Conservation (phyloP, 2,888 invertebrate genomes). For the Drosophila subsilvestris region DNA sequence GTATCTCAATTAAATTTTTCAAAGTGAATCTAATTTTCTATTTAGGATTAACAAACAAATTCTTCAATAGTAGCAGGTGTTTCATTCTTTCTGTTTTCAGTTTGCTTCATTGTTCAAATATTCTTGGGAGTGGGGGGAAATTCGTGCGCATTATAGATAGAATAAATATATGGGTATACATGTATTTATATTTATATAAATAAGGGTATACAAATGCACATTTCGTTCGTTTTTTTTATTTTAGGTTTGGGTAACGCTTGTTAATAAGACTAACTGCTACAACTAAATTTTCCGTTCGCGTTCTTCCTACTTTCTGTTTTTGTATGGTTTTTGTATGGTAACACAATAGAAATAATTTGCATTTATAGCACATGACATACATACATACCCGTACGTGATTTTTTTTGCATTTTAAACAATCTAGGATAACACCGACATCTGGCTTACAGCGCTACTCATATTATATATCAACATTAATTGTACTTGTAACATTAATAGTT, state of each 20-base stretch:
- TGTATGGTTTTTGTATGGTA: not conserved
- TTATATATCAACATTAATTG: slow-evolving; percentile 35
- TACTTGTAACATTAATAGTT: slow-evolving; percentile 27
- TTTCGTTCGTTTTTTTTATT: slow-evolving; percentile 28
- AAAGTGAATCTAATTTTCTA: slow-evolving; percentile 13
- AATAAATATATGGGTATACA: slow-evolving; percentile 45
- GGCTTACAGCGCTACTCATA: slow-evolving; percentile 40
- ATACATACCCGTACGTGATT: not conserved
- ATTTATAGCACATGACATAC: not conserved
- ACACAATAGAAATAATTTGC: slow-evolving; percentile 9
- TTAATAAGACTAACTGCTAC: slow-evolving; percentile 18
- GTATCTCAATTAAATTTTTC: slow-evolving; percentile 36
- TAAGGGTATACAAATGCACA: slow-evolving; percentile 55
- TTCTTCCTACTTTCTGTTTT: slow-evolving; percentile 1
- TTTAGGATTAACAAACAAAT: slow-evolving; percentile 20
- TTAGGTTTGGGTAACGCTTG: slow-evolving; percentile 12
- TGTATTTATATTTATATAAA: slow-evolving; percentile 27
- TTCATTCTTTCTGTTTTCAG: slow-evolving; percentile 16
- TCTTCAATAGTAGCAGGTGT: slow-evolving; percentile 39
- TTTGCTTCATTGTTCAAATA: slow-evolving; percentile 23
- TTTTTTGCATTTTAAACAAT: slow-evolving; percentile 16
- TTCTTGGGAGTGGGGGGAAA: slow-evolving; percentile 45
- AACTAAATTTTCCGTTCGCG: slow-evolving; percentile 16
- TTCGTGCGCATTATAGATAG: slow-evolving; percentile 44
- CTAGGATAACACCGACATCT: slow-evolving; percentile 39